phyloP scores from a whole-genome alignment of 1,140 invertebrate genomes.

The Zeugodacus cucurbitae region DNA sequence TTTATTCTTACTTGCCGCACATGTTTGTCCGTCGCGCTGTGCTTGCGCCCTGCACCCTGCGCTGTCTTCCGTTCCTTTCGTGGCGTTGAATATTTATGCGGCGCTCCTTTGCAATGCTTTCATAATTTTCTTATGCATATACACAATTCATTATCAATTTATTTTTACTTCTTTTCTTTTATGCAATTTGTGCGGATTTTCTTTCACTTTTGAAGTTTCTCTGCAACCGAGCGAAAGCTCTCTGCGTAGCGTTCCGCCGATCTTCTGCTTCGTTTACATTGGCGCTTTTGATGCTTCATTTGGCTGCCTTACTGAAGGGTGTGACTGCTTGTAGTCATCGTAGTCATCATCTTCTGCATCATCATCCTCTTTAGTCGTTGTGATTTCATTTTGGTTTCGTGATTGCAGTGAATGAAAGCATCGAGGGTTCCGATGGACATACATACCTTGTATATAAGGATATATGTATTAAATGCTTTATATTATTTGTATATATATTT shows the following conservation, averaged over 20 bases:
- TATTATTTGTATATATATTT: too few relatives aligned
- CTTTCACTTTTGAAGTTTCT: neutral
- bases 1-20: neutral
- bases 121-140: neutral
- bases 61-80: neutral
- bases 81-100: neutral
- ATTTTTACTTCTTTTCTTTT: neutral
- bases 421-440: too few relatives aligned
- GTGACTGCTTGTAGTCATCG: neutral
- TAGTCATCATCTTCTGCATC: too few relatives aligned
- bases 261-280: neutral
- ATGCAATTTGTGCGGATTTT: neutral
- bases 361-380: too few relatives aligned
- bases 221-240: neutral
- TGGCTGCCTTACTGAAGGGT: neutral
- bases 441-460: too few relatives aligned
- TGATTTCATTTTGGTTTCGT: too few relatives aligned
- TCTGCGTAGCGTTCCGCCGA: neutral
- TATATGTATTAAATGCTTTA: too few relatives aligned
- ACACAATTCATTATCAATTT: conserved; percentile 12
- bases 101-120: neutral
- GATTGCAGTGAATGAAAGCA: too few relatives aligned
- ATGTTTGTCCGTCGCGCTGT: neutral
- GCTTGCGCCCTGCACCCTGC: too few relatives aligned
- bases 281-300: neutral